phyloP scores from a whole-genome alignment of 2,113 vertebrate genomes.

The Clupea harengus region DNA sequence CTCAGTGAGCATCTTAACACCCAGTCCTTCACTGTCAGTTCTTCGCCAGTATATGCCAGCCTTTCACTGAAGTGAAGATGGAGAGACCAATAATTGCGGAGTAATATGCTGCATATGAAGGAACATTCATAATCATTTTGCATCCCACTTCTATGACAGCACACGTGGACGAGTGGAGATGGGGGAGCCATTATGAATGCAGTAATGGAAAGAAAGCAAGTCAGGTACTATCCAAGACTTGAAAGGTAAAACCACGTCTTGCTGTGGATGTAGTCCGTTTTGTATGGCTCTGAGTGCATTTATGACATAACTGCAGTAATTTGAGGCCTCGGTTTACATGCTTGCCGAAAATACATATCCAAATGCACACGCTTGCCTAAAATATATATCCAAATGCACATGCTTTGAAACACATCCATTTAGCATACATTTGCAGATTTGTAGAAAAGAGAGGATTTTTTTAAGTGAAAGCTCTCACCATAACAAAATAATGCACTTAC shows the following conservation, averaged over 20 bases:
- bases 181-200: not conserved
- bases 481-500: not conserved
- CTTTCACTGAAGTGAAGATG: not conserved
- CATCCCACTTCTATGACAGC: not conserved
- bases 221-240: not conserved
- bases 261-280: not conserved
- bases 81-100: not conserved
- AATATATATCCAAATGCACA: not conserved
- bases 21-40: not conserved
- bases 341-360: not conserved
- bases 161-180: not conserved
- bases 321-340: not conserved
- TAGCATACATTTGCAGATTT: not conserved
- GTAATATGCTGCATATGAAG: not conserved
- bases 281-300: not conserved
- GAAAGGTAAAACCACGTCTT: not conserved
- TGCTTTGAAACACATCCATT: not conserved
- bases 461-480: not conserved
- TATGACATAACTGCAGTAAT: not conserved
- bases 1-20: slow-evolving; percentile 20
- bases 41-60: not conserved
- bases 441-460: not conserved
- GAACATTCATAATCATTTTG: not conserved
- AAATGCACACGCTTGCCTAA: not conserved
- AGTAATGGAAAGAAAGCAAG: not conserved